A percentile compares a stretch with the other conserved stretches of the same genome.
These are phyloP conservation scores for Heliconius ismenius DNA, from an alignment of 2,888 invertebrate genomes.

Conservation along the genomic window DNA sequence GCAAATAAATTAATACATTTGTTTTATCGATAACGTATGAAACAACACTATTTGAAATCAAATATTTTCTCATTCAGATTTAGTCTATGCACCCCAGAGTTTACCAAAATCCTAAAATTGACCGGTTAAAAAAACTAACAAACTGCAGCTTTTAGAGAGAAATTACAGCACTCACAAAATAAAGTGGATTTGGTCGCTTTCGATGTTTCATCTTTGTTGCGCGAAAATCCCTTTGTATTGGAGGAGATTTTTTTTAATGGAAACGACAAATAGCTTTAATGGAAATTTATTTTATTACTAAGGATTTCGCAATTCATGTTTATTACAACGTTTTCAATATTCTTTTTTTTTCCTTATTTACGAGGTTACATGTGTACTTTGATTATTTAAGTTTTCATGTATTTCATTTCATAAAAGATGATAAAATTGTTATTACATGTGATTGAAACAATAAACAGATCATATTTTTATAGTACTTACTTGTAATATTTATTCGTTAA, in stretches of 20 bases:
- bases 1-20: slow-evolving; percentile 1
- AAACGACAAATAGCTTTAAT: slow-evolving; percentile 29
- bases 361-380: neutral
- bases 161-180: slow-evolving; percentile 56
- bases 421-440: too few relatives aligned
- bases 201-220: slow-evolving; percentile 41
- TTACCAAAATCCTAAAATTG: slow-evolving; percentile 32
- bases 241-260: slow-evolving; percentile 28
- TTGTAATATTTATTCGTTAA: neutral
- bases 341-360: neutral
- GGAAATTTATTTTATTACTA: slow-evolving; percentile 33
- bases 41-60: slow-evolving; percentile 5
- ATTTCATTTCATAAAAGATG: neutral
- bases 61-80: slow-evolving; percentile 22
- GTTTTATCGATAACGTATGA: neutral
- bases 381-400: neutral
- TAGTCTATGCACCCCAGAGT: slow-evolving; percentile 21
- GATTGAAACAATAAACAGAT: too few relatives aligned
- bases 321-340: neutral
- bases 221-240: slow-evolving; percentile 39
- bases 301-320: neutral
- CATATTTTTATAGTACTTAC: too few relatives aligned
- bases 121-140: slow-evolving; percentile 51
- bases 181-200: slow-evolving; percentile 37
- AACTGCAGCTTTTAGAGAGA: slow-evolving; percentile 58